Conservation (phyloP, 2,797 vertebrate genomes). For the Amazonetta brasiliensis region DNA sequence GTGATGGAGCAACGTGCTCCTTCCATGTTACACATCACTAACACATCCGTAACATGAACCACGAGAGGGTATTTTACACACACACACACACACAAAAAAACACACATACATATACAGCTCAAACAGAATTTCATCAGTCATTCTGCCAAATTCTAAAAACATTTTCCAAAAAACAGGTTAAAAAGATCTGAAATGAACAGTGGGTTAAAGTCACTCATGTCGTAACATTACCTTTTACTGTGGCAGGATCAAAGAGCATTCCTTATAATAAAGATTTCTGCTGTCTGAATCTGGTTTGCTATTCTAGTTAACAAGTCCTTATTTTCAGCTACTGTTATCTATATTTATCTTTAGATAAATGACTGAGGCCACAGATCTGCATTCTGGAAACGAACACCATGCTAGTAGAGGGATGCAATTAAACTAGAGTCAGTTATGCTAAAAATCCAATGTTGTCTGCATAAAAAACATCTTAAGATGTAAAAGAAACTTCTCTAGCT, state of each 20-base stretch:
- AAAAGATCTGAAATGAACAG: background rate
- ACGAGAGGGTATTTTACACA: background rate
- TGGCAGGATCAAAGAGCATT: slow-evolving; percentile 22
- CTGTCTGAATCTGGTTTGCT: background rate
- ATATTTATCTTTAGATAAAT: background rate
- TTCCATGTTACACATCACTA: rapidly evolving
- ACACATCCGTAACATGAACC: rapidly evolving
- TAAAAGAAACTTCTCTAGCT: background rate
- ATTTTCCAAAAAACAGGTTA: background rate
- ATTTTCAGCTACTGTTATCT: slow-evolving; percentile 13
- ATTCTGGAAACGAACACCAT: background rate
- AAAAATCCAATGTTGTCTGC: background rate
- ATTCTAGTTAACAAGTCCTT: background rate
- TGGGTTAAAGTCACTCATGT: background rate
- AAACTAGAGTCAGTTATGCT: background rate
- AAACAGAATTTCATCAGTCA: background rate
- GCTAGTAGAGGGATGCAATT: background rate
- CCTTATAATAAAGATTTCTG: background rate
- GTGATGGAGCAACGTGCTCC: rapidly evolving
- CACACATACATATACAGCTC: background rate
- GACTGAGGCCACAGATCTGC: background rate
- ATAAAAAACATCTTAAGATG: background rate
- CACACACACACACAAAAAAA: background rate
- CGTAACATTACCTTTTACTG: background rate
- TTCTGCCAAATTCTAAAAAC: background rate